Base-by-base conservation (phyloP, 1,140 invertebrate species). In the Drosophila navojoa region DNA sequence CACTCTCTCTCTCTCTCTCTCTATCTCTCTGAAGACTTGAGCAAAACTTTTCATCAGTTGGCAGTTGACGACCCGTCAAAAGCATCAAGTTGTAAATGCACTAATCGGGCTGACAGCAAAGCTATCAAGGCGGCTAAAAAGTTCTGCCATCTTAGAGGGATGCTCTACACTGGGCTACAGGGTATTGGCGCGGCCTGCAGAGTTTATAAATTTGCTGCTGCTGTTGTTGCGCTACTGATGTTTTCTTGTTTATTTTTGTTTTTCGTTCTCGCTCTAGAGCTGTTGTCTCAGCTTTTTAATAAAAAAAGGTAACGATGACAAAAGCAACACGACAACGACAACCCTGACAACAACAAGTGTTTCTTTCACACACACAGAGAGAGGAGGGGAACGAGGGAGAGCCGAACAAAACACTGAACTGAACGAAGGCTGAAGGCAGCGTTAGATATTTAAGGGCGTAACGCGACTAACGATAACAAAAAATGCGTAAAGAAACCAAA, bases 301-400 rank as follows among this genome's bases (percentile, higher is more conserved):
- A 72, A 62, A 76, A 76, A 67, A 76, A 73, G 55, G 55, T 60
- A 73, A 73, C 63, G 64, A 69, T 61, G 57, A 69, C 63, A 73
- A 61, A 57, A 68, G 57, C 49, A 68, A 22, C 63, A 16, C 45
- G 57, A 42, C 50, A 64, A 19, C 40, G 4, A 10, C 66, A 59
- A 67, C 47, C 60, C 40, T 2, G 27, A 59, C 68, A 71, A 71
- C 53, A 71, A 71, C 69, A 71, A 71, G 66, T 70, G 66, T 70
- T 58, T 57, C 69, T 68, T 42, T 64, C 19, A 22, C 19, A 22
- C 19, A 22, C 42, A 25, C 32, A 35, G 32, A 7, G 44, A 50
- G 45, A 29, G 40, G 13, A 22, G 9, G 32, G 5, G 27, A 29
- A 5, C 0, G 32, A 9, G 32, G 1, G 7, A 32, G 32, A 32